Evolutionary conservation across 2,888 invertebrate species (phyloP), one percentile per base, ranked within the genome.

Genomic region (Thalpophila matura): DNA sequence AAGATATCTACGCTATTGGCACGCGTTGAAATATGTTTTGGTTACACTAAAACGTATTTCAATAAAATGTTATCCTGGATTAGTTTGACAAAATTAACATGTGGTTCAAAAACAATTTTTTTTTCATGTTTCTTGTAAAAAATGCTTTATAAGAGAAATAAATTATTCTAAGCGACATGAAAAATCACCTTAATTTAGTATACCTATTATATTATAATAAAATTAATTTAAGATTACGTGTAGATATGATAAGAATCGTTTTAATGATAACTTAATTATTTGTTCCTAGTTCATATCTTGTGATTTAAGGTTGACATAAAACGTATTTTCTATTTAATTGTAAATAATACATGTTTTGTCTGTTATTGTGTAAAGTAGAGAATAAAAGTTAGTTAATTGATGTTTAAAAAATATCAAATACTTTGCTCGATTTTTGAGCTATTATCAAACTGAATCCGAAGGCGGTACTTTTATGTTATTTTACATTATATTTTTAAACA

Each of bases 241-340:
- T 75, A 80, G 74, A 61, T 69, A 78, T 78, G 66, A 77, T 80
- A 77, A 82, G 77, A 61, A 56, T 65, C 63, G 70, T 77, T 79
- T 75, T 68, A 26, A 77, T 63, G 68, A 70, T 68, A 76, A 76
- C 71, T 80, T 81, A 56, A 82, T 83, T 81, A 83, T 84, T 87
- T 82, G 87, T 89, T 89, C 87, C 87, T 89, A 88, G 86, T 83
- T 86, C 71, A 79, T 71, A 78, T 80, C 65, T 80, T 77, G 80
- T 82, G 79, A 79, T 77, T 69, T 84, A 84, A 84, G 81, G 69
- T 85, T 83, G 74, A 80, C 68, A 82, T 80, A 79, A 80, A 80
- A 79, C 76, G 80, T 84, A 84, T 64, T 74, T 82, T 80, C 72
- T 80, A 72, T 76, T 68, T 73, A 74, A 63, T 70, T 79, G 79